phyloP scores from a whole-genome alignment of 2,888 invertebrate genomes.

The Ganaspis brasiliensis region DNA sequence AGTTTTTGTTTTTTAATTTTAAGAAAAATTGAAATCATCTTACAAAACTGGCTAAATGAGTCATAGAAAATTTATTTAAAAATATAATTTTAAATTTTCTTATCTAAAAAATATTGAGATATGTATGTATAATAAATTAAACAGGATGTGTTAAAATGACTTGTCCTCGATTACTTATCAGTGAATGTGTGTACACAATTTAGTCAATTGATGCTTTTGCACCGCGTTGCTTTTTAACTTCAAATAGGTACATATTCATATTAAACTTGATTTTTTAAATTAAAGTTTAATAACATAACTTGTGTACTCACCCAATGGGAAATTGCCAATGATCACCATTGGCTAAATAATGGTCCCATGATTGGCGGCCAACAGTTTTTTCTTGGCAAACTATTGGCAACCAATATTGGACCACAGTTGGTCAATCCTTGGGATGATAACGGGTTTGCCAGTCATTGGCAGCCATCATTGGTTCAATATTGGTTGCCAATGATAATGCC shows the following conservation, averaged over 20 bases:
- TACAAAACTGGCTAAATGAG: too few relatives aligned
- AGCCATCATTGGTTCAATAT: too few relatives aligned
- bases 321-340: too few relatives aligned
- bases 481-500: too few relatives aligned
- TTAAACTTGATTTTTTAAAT: background rate
- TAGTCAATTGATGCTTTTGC: background rate
- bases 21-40: background rate
- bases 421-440: too few relatives aligned
- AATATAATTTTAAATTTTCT: conserved; percentile 1
- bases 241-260: background rate
- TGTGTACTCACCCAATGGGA: too few relatives aligned
- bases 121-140: conserved; percentile 33
- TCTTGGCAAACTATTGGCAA: too few relatives aligned
- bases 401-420: too few relatives aligned
- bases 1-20: background rate
- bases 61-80: conserved; percentile 1
- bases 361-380: too few relatives aligned
- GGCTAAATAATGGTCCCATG: too few relatives aligned
- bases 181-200: conserved; percentile 27
- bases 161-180: conserved; percentile 38
- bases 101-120: conserved; percentile 11
- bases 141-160: conserved; percentile 38
- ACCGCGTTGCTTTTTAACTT: background rate
- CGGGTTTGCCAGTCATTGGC: too few relatives aligned
- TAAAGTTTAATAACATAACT: background rate